Conservation (phyloP, 2,797 vertebrate genomes). For the Emydoidea blandingii region DNA sequence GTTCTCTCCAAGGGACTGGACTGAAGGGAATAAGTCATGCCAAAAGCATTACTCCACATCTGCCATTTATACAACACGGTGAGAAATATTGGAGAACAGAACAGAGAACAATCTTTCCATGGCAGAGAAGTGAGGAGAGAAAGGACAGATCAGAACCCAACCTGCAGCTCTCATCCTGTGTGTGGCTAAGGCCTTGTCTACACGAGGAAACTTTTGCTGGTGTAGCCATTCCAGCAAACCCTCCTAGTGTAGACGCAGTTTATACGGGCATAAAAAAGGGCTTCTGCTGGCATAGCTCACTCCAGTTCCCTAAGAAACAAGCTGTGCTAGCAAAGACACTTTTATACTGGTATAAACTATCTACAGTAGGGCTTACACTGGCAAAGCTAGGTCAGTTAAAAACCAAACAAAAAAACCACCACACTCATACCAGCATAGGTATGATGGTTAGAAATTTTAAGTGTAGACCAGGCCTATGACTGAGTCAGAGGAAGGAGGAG, state of each 20-base stretch:
- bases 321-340: background rate
- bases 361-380: background rate
- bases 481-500: background rate
- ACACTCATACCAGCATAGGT: background rate
- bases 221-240: no score
- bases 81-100: accelerated
- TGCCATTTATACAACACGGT: accelerated
- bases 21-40: accelerated
- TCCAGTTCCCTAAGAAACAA: background rate
- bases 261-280: background rate
- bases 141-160: background rate
- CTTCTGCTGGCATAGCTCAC: background rate
- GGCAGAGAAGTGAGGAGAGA: background rate
- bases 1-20: accelerated
- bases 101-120: background rate
- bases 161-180: background rate
- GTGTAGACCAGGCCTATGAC: background rate
- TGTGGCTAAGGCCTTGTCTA: background rate
- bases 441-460: background rate
- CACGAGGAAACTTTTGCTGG: background rate
- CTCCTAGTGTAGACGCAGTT: no score
- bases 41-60: accelerated
- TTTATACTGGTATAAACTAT: background rate
- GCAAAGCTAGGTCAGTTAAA: background rate
- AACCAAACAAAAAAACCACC: background rate